Percentiles rank a stretch among this genome's conserved stretches.
Evolutionary conservation across 2,888 invertebrate genomes (phyloP).

Genomic region (Melieria omissa): DNA sequence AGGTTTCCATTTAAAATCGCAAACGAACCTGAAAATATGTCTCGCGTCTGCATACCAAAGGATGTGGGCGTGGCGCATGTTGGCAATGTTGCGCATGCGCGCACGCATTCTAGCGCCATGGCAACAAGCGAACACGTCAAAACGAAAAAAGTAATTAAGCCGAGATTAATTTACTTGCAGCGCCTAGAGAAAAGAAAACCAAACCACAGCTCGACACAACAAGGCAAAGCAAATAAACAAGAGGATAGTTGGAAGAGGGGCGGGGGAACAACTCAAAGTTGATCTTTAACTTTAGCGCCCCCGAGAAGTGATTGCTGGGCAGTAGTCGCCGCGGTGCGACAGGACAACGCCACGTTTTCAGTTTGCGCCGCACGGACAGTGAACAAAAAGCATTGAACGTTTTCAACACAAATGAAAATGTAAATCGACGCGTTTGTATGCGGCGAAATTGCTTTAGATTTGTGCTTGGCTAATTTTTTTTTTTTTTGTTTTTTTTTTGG

Average conservation of each 20-base stretch:
- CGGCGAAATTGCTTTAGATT: too few species aligned
- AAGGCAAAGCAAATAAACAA: background rate
- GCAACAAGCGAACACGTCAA: background rate
- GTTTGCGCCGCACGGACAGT: too few species aligned
- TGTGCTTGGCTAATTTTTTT: too few species aligned
- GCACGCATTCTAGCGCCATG: background rate
- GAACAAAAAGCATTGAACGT: too few species aligned
- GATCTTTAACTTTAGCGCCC: conserved; percentile 13
- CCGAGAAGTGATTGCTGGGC: background rate
- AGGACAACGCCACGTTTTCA: too few species aligned
- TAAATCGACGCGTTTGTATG: too few species aligned
- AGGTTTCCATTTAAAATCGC: too few species aligned
- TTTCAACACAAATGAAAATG: too few species aligned
- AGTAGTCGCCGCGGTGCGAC: too few species aligned
- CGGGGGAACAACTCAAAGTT: background rate
- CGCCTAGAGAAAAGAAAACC: background rate
- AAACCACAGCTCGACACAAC: background rate
- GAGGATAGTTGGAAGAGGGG: conserved; percentile 9
- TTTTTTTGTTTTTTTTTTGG: too few species aligned
- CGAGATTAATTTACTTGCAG: conserved; percentile 37
- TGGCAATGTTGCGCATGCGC: conserved; percentile 30
- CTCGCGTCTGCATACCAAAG: background rate
- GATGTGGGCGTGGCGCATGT: conserved; percentile 14
- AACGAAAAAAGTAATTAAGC: conserved; percentile 35
- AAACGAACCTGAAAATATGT: too few species aligned